These are phyloP conservation scores for Diglossa cyanea DNA, from an alignment of 2,797 vertebrate species.

Conservation along the genomic window DNA sequence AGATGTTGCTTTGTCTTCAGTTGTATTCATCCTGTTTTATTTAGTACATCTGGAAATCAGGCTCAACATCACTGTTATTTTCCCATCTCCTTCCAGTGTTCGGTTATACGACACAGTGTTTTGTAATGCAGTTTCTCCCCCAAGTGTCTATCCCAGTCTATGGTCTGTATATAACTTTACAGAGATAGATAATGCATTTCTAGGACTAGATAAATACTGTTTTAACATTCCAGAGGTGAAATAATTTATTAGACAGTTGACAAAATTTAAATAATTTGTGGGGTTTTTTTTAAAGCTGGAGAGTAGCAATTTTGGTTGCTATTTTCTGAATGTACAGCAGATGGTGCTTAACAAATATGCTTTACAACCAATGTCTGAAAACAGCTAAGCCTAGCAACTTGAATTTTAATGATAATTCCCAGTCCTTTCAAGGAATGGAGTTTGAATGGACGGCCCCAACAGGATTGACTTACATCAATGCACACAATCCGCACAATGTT, in stretches of 20 bases:
- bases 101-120: neutral
- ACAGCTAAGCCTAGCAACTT: neutral
- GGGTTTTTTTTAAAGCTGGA: neutral
- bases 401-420: neutral
- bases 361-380: neutral
- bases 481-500: neutral
- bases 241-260: neutral
- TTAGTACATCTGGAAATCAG: slow-evolving; percentile 14
- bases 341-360: slow-evolving; percentile 48
- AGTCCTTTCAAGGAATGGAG: neutral
- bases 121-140: neutral
- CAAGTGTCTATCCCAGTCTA: neutral
- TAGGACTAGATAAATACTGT: neutral
- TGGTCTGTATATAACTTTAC: neutral
- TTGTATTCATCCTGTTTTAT: neutral
- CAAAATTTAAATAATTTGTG: neutral
- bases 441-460: neutral
- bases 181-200: neutral
- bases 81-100: neutral
- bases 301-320: neutral
- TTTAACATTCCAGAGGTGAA: neutral
- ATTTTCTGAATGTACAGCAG: slow-evolving; percentile 51
- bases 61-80: neutral
- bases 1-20: neutral
- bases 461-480: neutral